Conservation (phyloP, 2,888 invertebrate species). For the Steinernema scapterisci region DNA sequence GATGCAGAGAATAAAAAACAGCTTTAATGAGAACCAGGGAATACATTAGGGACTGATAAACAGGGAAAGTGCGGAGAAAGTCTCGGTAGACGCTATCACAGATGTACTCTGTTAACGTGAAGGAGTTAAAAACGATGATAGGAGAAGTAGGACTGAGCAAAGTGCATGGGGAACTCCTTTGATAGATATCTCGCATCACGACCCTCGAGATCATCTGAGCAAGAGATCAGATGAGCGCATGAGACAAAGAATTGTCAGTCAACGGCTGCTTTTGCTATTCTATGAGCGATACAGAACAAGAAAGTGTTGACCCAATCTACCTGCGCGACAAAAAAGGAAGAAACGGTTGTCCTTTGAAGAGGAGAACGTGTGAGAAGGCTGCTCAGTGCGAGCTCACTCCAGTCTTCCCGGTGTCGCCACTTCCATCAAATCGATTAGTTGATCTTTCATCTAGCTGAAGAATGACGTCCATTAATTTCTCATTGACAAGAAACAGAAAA, state of each 20-base stretch:
- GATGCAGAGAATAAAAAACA: too few species aligned
- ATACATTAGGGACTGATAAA: neutral
- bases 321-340: slow-evolving; percentile 1
- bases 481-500: neutral
- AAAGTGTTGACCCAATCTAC: neutral
- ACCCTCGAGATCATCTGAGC: slow-evolving; percentile 20
- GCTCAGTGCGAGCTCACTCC: slow-evolving; percentile 4
- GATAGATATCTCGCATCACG: neutral
- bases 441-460: slow-evolving; percentile 28
- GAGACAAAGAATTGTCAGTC: neutral
- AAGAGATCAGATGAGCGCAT: slow-evolving; percentile 22
- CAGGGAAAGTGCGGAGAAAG: neutral
- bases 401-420: neutral
- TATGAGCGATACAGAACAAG: neutral
- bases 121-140: neutral
- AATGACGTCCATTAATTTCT: neutral
- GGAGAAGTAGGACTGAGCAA: slow-evolving; percentile 1
- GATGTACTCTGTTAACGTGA: neutral
- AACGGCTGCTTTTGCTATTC: neutral
- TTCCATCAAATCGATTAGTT: slow-evolving; percentile 28
- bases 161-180: slow-evolving; percentile 10
- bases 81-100: neutral
- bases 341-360: neutral
- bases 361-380: neutral
- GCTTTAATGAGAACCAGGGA: too few species aligned